A percentile compares a stretch with the other conserved stretches of the same genome.
Evolutionary conservation across 2,797 vertebrate species (phyloP).

Genomic region (Eremophila alpestris): DNA sequence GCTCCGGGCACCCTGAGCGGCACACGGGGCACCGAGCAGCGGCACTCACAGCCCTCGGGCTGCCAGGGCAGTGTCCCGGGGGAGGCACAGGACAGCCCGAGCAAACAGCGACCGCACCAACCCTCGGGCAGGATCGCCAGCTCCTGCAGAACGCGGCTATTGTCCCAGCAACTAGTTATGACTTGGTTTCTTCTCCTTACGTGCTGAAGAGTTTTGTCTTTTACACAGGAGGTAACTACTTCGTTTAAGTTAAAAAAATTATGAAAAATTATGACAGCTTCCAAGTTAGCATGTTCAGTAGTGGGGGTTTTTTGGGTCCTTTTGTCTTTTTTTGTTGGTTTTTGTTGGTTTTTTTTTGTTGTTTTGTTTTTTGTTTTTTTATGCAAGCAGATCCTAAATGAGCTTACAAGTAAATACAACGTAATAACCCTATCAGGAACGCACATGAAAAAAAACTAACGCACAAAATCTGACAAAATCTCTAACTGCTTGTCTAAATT

Average conservation of each 20-base stretch:
- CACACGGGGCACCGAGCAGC: too few species aligned
- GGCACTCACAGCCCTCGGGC: not conserved
- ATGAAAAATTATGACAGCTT: too few species aligned
- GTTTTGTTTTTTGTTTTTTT: not conserved
- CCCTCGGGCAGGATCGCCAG: accelerated
- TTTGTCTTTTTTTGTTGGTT: too few species aligned
- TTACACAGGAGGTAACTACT: not conserved
- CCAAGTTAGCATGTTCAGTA: not conserved
- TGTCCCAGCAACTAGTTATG: not conserved
- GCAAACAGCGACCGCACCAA: not conserved
- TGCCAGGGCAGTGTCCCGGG: accelerated
- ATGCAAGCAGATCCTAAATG: not conserved
- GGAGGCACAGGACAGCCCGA: not conserved
- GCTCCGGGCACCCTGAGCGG: too few species aligned
- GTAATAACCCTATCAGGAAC: not conserved
- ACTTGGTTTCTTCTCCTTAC: not conserved
- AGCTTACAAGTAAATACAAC: not conserved
- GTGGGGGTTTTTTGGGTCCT: too few species aligned
- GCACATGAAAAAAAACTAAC: not conserved
- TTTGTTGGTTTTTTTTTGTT: too few species aligned
- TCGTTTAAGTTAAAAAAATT: not conserved
- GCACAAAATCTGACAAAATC: not conserved
- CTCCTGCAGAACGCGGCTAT: not conserved
- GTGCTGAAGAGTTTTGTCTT: not conserved
- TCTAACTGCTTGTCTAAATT: accelerated